A percentile compares a stretch with the other conserved stretches of the same genome.
Conservation (phyloP, 2,888 invertebrate species). For the Ptilodon capucinus region DNA sequence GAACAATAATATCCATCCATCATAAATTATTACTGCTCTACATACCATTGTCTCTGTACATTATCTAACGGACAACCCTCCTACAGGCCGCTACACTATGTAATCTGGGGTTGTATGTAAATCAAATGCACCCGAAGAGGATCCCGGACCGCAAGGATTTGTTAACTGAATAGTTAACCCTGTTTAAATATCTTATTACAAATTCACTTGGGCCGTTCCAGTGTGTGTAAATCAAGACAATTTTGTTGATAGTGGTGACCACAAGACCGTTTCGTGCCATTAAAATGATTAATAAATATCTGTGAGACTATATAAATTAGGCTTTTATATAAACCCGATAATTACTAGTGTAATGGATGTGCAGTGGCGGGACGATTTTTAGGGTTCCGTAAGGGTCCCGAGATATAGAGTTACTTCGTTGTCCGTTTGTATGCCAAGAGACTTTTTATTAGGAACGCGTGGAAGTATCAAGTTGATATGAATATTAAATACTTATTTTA, state of each 20-base stretch:
- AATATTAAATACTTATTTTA: too few relatives aligned
- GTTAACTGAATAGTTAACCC: conserved; percentile 30
- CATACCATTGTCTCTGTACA: not conserved
- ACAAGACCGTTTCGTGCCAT: not conserved
- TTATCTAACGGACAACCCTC: not conserved
- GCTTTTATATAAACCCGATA: too few relatives aligned
- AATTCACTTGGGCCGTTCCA: conserved; percentile 21
- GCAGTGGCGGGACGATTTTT: too few relatives aligned
- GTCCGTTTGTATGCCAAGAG: too few relatives aligned
- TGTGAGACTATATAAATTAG: too few relatives aligned
- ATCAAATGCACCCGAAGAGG: conserved; percentile 11
- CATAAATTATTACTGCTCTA: not conserved
- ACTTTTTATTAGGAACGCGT: too few relatives aligned
- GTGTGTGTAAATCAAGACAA: conserved; percentile 20
- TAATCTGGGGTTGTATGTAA: conserved; percentile 17
- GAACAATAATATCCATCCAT: not conserved
- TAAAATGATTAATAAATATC: too few relatives aligned
- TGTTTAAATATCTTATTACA: conserved; percentile 32
- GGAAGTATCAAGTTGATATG: too few relatives aligned
- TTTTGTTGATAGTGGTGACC: conserved; percentile 9
- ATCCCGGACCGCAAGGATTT: conserved; percentile 5
- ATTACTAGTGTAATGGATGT: too few relatives aligned
- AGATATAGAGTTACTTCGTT: too few relatives aligned
- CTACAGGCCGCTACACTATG: not conserved
- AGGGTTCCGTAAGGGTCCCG: too few relatives aligned